A percentile compares a stretch with the other conserved stretches of the same genome.
Evolutionary conservation across 35 echinoderm and acorn worm genomes (phyloP).

Genomic region (Hemicentrotus pulcherrimus): DNA sequence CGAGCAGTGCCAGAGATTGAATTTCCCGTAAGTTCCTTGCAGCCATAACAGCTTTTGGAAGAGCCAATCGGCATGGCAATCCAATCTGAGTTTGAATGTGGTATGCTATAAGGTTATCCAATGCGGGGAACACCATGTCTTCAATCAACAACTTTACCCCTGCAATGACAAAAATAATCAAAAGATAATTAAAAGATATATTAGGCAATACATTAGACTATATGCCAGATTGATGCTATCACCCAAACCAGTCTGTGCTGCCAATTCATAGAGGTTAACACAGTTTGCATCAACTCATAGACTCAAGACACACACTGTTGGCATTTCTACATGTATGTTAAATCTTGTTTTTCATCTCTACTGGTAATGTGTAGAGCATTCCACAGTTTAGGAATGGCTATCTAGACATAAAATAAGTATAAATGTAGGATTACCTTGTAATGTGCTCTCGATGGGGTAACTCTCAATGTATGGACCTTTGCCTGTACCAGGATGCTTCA

Average conservation of each 20-base stretch:
- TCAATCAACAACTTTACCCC: conserved; percentile 53
- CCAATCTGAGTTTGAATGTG: conserved; percentile 37
- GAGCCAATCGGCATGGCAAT: conserved; percentile 59
- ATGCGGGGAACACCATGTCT: conserved; percentile 35
- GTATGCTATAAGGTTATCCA: conserved; percentile 62
- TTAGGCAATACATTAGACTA: too few relatives aligned
- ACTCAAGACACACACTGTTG: too few relatives aligned
- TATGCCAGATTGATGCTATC: too few relatives aligned
- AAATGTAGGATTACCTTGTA: conserved; percentile 38
- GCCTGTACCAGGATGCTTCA: conserved; percentile 66
- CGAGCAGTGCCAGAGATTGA: conserved; percentile 63
- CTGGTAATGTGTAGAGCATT: too few relatives aligned
- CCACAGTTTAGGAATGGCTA: too few relatives aligned
- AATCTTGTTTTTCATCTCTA: too few relatives aligned
- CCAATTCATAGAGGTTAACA: too few relatives aligned
- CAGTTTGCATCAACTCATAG: too few relatives aligned
- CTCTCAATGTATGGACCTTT: conserved; percentile 66
- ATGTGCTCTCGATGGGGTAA: conserved; percentile 44
- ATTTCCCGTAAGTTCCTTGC: conserved; percentile 61
- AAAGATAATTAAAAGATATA: too few relatives aligned
- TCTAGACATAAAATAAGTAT: background rate
- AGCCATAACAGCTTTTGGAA: conserved; percentile 56
- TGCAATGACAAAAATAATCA: background rate
- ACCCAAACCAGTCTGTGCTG: too few relatives aligned
- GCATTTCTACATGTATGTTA: too few relatives aligned